These are phyloP conservation scores for Ascidia mentula DNA, from an alignment of 23 tunicate species.

Conservation along the genomic window DNA sequence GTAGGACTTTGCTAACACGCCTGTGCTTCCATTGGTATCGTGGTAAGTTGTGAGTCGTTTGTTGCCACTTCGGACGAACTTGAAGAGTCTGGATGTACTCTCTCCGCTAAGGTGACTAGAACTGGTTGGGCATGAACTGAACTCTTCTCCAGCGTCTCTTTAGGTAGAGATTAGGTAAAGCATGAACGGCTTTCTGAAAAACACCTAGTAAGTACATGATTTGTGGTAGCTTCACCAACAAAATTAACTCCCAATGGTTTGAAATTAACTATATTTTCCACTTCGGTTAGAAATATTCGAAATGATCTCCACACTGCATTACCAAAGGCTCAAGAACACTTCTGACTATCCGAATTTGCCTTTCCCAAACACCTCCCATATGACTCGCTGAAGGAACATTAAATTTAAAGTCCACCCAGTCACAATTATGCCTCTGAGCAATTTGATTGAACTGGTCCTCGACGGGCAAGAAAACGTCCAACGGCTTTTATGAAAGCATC, in stretches of 20 bases:
- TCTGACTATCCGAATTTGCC: neutral
- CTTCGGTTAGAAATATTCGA: no score
- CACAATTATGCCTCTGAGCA: no score
- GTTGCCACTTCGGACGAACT: no score
- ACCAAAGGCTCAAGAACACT: no score
- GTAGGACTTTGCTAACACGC: no score
- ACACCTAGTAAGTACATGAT: slow-evolving; percentile 30
- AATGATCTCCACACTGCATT: no score
- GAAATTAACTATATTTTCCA: no score
- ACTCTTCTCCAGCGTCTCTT: slow-evolving; percentile 18
- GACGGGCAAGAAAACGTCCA: neutral
- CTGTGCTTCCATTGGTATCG: no score
- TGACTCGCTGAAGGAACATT: neutral
- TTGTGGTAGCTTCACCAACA: no score
- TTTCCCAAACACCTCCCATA: neutral
- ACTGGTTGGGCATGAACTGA: slow-evolving; percentile 19
- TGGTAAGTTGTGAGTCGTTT: no score
- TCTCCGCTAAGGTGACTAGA: slow-evolving; percentile 17
- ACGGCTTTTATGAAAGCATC: neutral
- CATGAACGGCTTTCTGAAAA: slow-evolving; percentile 11
- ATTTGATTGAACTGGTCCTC: neutral
- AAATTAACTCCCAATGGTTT: no score
- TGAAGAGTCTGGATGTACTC: no score
- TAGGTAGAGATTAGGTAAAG: slow-evolving; percentile 11
- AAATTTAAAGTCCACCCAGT: neutral